Base-by-base conservation (phyloP, 2,888 invertebrate genomes). In the Ferdinandea cuprea region DNA sequence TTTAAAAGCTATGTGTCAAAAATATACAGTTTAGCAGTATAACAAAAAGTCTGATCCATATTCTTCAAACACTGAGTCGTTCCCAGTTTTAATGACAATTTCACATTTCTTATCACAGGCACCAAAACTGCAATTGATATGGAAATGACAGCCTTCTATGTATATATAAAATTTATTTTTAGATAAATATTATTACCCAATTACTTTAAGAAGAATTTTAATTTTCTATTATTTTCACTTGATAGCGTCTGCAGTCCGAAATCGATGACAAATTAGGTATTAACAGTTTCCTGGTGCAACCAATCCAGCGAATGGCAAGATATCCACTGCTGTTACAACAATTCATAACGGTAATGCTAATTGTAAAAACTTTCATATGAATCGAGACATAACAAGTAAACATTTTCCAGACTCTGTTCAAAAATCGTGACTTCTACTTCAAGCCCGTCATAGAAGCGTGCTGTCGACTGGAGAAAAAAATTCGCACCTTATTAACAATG, bases 291-390 rank as follows among this genome's bases (percentile, higher is more conserved):
- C 85, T 91, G 44, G 89, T 91, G 9, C 91, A 91, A 66, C 91
- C 91, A 25, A 91, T 91, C 13, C 91, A 91, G 79, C 88, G 91
- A 42, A 89, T 91, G 87, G 89, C 91, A 0, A 88, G 90, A n/a
- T 91, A 91, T 87, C 89, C 89, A 0, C 84, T 91, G 68, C 85
- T 91, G 8, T 84, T 91, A 7, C 89, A 89, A 37, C 89, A 90
- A 84, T 90, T 91, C 61, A 89, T 90, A 37, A 88, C 88, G 86
- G 91, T 90, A 79, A 86, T 87, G 74, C 35, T 63, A 9, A 59
- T 15, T 56, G 35, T 21, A 8, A 17, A 21, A 35, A 28, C n/a
- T n/a, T 15, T 17, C 4, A 28, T 30, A 21, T 13, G 0, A 35
- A 68, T 2, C 28, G 17, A 37, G 21, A 44, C 1, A 28, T 63